Conservation (phyloP, 2,888 invertebrate genomes). For the Branchellion lobata region DNA sequence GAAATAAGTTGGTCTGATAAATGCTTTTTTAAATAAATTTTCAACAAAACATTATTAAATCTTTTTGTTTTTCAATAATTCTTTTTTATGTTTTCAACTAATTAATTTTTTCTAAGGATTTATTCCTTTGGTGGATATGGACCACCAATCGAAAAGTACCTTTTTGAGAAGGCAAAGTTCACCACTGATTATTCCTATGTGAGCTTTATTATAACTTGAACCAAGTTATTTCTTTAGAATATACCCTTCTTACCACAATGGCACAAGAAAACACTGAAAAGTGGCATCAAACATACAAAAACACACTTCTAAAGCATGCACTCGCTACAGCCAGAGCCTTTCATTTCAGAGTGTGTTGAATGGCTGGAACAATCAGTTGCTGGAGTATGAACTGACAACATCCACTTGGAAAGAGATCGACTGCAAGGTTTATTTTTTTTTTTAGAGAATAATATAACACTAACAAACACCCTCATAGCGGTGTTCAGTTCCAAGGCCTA, state of each 20-base stretch:
- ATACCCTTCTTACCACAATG: too few species aligned
- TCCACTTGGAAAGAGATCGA: slow-evolving; percentile 54
- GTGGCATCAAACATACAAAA: too few species aligned
- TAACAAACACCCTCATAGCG: too few species aligned
- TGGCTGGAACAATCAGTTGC: slow-evolving; percentile 59
- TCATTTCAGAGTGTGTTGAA: too few species aligned
- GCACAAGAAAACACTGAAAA: too few species aligned
- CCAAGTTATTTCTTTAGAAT: too few species aligned
- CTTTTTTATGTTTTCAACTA: slow-evolving; percentile 8
- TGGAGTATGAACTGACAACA: slow-evolving; percentile 54
- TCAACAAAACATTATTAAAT: neutral
- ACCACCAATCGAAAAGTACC: slow-evolving; percentile 44
- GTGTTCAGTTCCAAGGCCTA: too few species aligned
- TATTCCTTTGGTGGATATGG: slow-evolving; percentile 59
- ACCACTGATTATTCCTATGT: slow-evolving; percentile 37
- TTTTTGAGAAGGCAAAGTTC: slow-evolving; percentile 39
- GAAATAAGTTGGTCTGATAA: slow-evolving; percentile 54
- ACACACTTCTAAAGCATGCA: too few species aligned
- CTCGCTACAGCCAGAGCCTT: too few species aligned
- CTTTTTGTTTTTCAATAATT: neutral
- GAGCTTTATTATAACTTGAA: too few species aligned
- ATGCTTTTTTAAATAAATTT: neutral
- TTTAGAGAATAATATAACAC: too few species aligned
- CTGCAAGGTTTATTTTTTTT: slow-evolving; percentile 55
- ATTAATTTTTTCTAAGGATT: slow-evolving; percentile 53